Conservation (phyloP, 1,140 invertebrate species). For the Diprion similis region DNA sequence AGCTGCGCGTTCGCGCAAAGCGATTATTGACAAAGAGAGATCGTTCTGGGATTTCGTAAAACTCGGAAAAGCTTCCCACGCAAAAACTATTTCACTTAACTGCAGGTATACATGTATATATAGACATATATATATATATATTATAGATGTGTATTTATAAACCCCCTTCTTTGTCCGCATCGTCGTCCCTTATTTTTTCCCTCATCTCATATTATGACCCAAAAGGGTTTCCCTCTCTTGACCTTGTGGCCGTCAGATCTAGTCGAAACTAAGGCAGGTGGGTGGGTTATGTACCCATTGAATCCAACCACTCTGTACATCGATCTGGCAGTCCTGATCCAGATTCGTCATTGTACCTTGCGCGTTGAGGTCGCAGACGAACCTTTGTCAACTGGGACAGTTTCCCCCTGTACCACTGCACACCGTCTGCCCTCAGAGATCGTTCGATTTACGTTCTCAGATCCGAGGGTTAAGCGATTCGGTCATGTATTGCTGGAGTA, state of each 20-base stretch:
- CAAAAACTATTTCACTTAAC: neutral
- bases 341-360: slow-evolving; percentile 3
- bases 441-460: too few relatives aligned
- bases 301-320: too few relatives aligned
- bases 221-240: neutral
- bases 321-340: neutral
- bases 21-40: neutral
- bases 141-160: neutral
- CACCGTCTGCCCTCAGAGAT: too few relatives aligned
- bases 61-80: neutral
- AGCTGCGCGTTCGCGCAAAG: neutral
- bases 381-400: neutral
- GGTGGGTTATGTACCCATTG: too few relatives aligned
- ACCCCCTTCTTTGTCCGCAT: neutral
- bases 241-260: neutral
- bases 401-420: too few relatives aligned
- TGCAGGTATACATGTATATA: too few relatives aligned
- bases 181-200: too few relatives aligned
- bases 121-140: too few relatives aligned
- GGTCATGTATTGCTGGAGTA: too few relatives aligned
- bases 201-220: neutral
- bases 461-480: too few relatives aligned
- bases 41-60: neutral
- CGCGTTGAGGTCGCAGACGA: neutral
- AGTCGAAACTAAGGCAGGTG: too few relatives aligned